Evolutionary conservation across 2,888 invertebrate genomes (phyloP).

Genomic region (Frankliniella fusca): DNA sequence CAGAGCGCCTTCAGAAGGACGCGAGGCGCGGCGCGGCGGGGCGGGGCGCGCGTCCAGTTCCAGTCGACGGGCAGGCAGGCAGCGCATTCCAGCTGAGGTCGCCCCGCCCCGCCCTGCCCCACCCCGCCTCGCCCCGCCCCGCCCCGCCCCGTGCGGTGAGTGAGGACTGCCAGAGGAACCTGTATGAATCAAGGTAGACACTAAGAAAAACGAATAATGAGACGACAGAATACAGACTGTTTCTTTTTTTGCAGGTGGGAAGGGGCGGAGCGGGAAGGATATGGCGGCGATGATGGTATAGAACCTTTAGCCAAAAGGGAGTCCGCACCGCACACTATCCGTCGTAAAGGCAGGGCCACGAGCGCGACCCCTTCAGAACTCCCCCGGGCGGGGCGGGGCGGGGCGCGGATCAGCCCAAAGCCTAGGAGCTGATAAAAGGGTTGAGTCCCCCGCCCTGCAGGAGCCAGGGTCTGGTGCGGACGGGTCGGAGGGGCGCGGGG

Average conservation of each 20-base stretch:
- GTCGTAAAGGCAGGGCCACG: neutral
- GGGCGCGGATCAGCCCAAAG: neutral
- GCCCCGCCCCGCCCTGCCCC: neutral
- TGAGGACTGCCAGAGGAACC: too few relatives aligned
- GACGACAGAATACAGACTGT: too few relatives aligned
- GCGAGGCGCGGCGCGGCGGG: slow-evolving; percentile 1
- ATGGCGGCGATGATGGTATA: too few relatives aligned
- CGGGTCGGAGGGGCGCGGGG: too few relatives aligned
- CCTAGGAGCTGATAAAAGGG: neutral
- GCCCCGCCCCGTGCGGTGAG: neutral
- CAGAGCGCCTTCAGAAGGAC: slow-evolving; percentile 14
- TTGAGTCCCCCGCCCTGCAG: neutral
- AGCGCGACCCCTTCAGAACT: neutral
- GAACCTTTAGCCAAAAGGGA: too few relatives aligned
- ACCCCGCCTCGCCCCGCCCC: neutral
- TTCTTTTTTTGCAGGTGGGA: too few relatives aligned
- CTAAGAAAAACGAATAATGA: too few relatives aligned
- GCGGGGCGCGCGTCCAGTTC: slow-evolving; percentile 2
- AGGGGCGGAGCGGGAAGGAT: too few relatives aligned
- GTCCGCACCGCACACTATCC: neutral
- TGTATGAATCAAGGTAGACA: too few relatives aligned
- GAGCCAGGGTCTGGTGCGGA: neutral
- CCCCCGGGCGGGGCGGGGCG: neutral
- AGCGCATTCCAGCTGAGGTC: slow-evolving; percentile 5
- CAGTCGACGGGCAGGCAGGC: neutral